A percentile compares a stretch with the other conserved stretches of the same genome.
Conservation (phyloP, 2,888 invertebrate genomes). For the Dryadula phaetusa region DNA sequence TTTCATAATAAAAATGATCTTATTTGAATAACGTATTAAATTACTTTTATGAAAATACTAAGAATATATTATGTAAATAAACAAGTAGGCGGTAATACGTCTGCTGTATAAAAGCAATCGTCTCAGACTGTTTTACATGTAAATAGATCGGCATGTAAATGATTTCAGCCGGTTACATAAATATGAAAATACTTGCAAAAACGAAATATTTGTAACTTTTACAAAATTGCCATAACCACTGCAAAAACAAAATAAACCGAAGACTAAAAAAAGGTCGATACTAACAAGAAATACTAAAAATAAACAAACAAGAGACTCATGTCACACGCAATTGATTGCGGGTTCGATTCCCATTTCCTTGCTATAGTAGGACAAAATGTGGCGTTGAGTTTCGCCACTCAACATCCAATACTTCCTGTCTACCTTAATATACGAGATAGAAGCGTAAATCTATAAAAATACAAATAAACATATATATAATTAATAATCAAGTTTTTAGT, state of each 20-base stretch:
- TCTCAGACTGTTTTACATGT: conserved; percentile 34
- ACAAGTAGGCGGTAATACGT: conserved; percentile 21
- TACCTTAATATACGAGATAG: too few relatives aligned
- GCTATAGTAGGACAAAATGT: too few relatives aligned
- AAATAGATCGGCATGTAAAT: conserved; percentile 32
- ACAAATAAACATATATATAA: too few relatives aligned
- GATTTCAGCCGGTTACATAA: conserved; percentile 3
- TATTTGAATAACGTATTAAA: conserved; percentile 21
- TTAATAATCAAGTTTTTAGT: too few relatives aligned
- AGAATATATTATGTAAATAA: conserved; percentile 22
- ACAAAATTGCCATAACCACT: neutral
- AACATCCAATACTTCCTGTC: too few relatives aligned
- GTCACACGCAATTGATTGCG: too few relatives aligned
- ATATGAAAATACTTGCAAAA: neutral
- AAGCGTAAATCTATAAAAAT: neutral
- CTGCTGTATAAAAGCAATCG: conserved; percentile 21
- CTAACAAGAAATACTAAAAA: too few relatives aligned
- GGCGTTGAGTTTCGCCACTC: too few relatives aligned
- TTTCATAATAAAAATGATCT: conserved; percentile 1
- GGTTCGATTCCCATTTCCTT: too few relatives aligned
- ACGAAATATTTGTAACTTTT: neutral
- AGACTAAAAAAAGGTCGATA: too few relatives aligned
- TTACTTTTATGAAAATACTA: conserved; percentile 19
- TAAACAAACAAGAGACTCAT: too few relatives aligned
- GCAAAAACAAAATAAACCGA: too few relatives aligned